phyloP scores from a whole-genome alignment of 2,888 invertebrate genomes.

The Troides helena region DNA sequence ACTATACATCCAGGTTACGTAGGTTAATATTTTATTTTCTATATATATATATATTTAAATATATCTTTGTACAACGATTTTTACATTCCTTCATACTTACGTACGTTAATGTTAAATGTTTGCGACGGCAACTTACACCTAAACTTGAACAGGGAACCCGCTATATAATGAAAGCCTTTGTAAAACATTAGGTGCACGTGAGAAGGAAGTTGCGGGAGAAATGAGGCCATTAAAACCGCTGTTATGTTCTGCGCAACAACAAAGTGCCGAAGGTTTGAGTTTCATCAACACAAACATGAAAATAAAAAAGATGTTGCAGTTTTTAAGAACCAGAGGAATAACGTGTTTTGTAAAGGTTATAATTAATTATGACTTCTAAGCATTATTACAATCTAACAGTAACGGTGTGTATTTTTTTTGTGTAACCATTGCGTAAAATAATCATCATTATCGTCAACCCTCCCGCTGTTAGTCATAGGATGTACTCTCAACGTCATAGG shows the following conservation, averaged over 20 bases:
- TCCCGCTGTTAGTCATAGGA: no score
- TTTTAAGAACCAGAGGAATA: background rate
- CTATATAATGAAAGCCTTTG: constrained; percentile 29
- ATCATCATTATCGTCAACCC: no score
- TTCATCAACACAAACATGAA: constrained; percentile 24
- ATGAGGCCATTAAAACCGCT: constrained; percentile 29
- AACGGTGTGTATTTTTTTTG: no score
- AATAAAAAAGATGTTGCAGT: constrained; percentile 1
- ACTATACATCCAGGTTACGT: no score
- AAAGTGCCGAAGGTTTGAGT: constrained; percentile 3
- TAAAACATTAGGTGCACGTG: constrained; percentile 30
- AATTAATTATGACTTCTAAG: background rate
- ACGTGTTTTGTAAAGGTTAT: background rate
- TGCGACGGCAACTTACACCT: constrained; percentile 13
- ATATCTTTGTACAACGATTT: background rate
- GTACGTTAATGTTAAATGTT: constrained; percentile 8
- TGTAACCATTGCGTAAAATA: no score
- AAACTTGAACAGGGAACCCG: constrained; percentile 17
- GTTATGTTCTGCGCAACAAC: constrained; percentile 24
- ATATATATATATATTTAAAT: no score
- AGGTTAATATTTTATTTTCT: no score
- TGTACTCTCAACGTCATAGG: no score
- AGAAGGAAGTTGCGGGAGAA: constrained; percentile 29
- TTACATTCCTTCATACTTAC: background rate
- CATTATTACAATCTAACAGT: background rate